These are phyloP conservation scores for Prenolepis imparis DNA, from an alignment of 2,888 invertebrate species.

Conservation along the genomic window DNA sequence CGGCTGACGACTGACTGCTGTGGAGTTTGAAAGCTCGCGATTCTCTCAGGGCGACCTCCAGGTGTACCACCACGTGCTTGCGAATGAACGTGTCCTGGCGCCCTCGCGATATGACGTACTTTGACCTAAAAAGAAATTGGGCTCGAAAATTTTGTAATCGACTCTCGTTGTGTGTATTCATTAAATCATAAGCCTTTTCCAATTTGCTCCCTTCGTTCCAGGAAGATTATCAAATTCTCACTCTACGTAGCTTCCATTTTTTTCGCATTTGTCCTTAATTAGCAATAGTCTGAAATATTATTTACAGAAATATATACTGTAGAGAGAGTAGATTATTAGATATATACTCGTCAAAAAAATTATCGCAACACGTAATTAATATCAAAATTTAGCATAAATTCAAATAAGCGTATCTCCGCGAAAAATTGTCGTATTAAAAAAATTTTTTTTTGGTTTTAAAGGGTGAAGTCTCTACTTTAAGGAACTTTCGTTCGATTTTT, in stretches of 20 bases:
- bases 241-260: background rate
- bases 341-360: too few species aligned
- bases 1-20: conserved; percentile 81
- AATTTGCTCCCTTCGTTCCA: background rate
- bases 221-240: background rate
- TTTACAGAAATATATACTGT: background rate
- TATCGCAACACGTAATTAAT: too few species aligned
- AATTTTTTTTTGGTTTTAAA: too few species aligned
- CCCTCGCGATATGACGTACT: conserved; percentile 53
- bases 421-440: too few species aligned
- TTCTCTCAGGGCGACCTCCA: conserved; percentile 71
- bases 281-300: background rate
- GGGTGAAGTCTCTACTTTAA: too few species aligned
- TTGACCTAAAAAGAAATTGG: conserved; percentile 28
- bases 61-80: conserved; percentile 79
- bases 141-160: conserved; percentile 29
- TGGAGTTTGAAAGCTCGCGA: conserved; percentile 79
- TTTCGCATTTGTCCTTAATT: background rate
- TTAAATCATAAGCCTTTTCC: conserved; percentile 9
- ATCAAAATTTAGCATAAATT: too few species aligned
- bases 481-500: too few species aligned
- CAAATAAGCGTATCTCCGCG: too few species aligned
- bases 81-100: conserved; percentile 54
- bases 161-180: background rate
- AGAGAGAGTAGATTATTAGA: background rate